These are phyloP conservation scores for Phymatocera aterrima DNA, from an alignment of 2,888 invertebrate genomes.

Conservation along the genomic window DNA sequence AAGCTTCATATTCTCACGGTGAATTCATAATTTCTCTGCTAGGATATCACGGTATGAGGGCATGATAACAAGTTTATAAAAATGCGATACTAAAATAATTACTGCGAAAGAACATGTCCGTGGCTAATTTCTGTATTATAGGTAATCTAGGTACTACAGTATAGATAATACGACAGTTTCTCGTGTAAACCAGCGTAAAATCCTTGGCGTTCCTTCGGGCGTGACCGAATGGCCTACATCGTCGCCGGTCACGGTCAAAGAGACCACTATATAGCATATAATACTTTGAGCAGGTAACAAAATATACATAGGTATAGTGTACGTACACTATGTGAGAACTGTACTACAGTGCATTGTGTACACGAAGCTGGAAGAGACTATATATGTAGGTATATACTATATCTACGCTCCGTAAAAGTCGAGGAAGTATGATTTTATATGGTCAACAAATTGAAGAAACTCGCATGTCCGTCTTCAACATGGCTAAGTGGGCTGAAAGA, in stretches of 20 bases:
- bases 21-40: no score
- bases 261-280: conserved; percentile 49
- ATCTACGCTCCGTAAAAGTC: conserved; percentile 30
- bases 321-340: no score
- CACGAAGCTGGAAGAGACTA: not conserved
- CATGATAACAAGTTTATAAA: no score
- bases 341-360: conserved; percentile 22
- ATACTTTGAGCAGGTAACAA: not conserved
- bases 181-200: conserved; percentile 5
- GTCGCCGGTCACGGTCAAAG: conserved; percentile 68
- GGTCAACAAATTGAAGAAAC: conserved; percentile 24
- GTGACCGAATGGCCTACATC: conserved; percentile 72
- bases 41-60: no score
- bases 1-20: no score
- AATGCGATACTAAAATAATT: not conserved
- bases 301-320: no score
- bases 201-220: conserved; percentile 50
- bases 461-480: conserved; percentile 49
- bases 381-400: no score
- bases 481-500: conserved; percentile 54
- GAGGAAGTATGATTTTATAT: conserved; percentile 2
- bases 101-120: not conserved
- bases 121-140: not conserved
- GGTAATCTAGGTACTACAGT: not conserved
- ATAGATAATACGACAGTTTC: conserved; percentile 2